These are phyloP conservation scores for Nemapogon koenigi DNA, from an alignment of 2,888 invertebrate genomes.

Conservation along the genomic window DNA sequence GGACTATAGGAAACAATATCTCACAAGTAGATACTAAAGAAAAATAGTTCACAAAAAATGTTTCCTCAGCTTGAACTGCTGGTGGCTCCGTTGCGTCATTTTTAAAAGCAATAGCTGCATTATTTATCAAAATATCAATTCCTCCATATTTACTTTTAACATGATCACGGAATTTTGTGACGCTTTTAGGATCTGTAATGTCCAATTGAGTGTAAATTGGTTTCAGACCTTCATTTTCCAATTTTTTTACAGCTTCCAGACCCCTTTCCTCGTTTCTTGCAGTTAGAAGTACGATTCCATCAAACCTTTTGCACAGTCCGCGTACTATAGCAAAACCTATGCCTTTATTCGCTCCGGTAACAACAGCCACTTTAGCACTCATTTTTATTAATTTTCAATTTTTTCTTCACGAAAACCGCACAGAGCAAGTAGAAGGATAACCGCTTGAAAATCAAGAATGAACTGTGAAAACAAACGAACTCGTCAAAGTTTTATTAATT, in stretches of 20 bases:
- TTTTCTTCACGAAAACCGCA: too few species aligned
- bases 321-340: slow-evolving; percentile 75
- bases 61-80: slow-evolving; percentile 72
- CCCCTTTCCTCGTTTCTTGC: slow-evolving; percentile 68
- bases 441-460: too few species aligned
- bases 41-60: slow-evolving; percentile 74
- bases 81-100: slow-evolving; percentile 66
- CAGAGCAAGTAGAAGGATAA: too few species aligned
- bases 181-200: slow-evolving; percentile 65
- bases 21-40: slow-evolving; percentile 69
- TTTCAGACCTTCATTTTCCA: slow-evolving; percentile 61
- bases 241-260: slow-evolving; percentile 59
- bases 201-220: slow-evolving; percentile 74
- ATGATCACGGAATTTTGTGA: slow-evolving; percentile 64
- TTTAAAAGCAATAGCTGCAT: slow-evolving; percentile 78
- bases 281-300: slow-evolving; percentile 75
- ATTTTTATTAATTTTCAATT: too few species aligned
- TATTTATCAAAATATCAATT: slow-evolving; percentile 77
- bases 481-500: too few species aligned
- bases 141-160: slow-evolving; percentile 69
- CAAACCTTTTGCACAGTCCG: slow-evolving; percentile 70
- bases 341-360: slow-evolving; percentile 78
- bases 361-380: slow-evolving; percentile 46
- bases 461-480: too few species aligned
- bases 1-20: slow-evolving; percentile 73